Percentiles rank a stretch among this genome's conserved stretches.
phyloP scores from a whole-genome alignment of 2,113 vertebrate species.

The Prinia subflava region DNA sequence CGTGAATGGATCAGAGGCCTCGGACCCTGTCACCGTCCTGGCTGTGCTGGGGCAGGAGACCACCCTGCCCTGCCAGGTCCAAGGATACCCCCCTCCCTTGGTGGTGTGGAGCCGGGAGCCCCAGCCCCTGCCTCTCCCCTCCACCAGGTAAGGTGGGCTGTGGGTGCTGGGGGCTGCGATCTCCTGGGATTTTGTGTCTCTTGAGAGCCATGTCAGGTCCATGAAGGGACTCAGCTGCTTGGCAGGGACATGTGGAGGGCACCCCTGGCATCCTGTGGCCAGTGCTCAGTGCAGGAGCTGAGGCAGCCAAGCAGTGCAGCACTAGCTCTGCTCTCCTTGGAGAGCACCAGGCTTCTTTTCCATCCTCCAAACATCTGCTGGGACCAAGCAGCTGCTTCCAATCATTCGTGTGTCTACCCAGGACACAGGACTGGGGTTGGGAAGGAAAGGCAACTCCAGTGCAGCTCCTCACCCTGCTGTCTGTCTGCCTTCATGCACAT shows the following conservation, averaged over 20 bases:
- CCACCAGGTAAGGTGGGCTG: constrained; percentile 71
- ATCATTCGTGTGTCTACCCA: fast-evolving
- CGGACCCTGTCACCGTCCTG: constrained; percentile 58
- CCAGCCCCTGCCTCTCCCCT: constrained; percentile 68
- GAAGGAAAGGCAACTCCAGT: neutral
- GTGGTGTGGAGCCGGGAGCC: constrained; percentile 84
- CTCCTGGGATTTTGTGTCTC: neutral
- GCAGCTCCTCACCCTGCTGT: neutral
- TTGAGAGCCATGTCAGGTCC: fast-evolving
- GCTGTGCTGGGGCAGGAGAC: constrained; percentile 80
- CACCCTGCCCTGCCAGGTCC: constrained; percentile 82
- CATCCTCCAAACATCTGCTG: neutral
- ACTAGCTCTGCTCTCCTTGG: neutral
- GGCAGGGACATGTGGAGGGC: neutral
- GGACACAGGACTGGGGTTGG: neutral
- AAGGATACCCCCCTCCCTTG: constrained; percentile 80
- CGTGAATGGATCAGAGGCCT: neutral
- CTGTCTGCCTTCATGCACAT: fast-evolving
- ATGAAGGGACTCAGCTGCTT: neutral
- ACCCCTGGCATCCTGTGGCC: neutral
- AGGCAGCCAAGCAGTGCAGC: fast-evolving
- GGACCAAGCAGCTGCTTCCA: neutral
- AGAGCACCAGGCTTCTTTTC: neutral
- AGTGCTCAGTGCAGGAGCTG: fast-evolving
- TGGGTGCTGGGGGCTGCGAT: fast-evolving